Conservation (phyloP, 1,140 invertebrate species). For the Oryctes rhinoceros region DNA sequence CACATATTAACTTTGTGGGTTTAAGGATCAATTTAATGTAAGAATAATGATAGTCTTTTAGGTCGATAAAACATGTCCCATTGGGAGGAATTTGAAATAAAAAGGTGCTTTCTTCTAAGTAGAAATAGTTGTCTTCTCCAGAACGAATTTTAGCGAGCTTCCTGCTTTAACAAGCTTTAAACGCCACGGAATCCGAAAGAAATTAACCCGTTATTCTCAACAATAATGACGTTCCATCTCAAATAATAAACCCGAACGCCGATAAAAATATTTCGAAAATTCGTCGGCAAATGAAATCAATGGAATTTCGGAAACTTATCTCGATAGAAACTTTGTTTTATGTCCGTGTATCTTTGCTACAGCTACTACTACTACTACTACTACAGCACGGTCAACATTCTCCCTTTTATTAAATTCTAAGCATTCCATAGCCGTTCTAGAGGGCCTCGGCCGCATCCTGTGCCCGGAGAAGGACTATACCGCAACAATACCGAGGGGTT, state of each 20-base stretch:
- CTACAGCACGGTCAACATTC: not conserved
- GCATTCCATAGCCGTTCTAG: not conserved
- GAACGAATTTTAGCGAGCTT: no score
- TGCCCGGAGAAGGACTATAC: not conserved
- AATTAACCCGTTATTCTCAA: no score
- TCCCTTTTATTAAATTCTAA: conserved; percentile 9
- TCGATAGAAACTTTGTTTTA: not conserved
- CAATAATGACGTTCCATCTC: no score
- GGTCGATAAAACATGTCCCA: no score
- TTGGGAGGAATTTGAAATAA: no score
- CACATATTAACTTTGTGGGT: no score
- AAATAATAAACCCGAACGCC: not conserved
- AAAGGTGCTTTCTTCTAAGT: no score
- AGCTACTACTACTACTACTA: not conserved
- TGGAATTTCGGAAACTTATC: not conserved
- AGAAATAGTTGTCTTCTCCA: no score
- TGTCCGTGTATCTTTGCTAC: not conserved
- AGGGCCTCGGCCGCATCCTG: not conserved
- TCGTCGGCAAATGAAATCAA: not conserved
- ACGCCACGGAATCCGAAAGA: no score
- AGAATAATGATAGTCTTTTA: no score
- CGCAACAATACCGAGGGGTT: not conserved
- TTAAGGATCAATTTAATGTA: no score
- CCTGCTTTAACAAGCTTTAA: no score
- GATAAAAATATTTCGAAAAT: not conserved